Evolutionary conservation across 1,140 invertebrate genomes (phyloP).

Genomic region (Anagrus nilaparvatae): DNA sequence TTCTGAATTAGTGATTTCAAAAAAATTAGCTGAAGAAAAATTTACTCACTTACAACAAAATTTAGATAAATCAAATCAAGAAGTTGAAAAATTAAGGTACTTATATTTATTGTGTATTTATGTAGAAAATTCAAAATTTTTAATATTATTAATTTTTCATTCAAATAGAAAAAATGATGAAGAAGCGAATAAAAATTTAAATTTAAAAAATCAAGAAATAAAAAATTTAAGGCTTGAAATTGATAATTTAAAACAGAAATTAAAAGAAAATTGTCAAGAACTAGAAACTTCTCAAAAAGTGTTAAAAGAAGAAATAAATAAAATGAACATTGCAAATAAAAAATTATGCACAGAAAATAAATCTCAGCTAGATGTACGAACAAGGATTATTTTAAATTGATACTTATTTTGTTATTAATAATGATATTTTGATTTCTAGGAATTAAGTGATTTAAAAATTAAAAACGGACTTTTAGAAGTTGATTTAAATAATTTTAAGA

Average conservation of each 20-base stretch:
- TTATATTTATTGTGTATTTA: conserved; percentile 3
- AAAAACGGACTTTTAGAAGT: conserved; percentile 5
- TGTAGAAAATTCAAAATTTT: neutral
- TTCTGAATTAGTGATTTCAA: conserved; percentile 16
- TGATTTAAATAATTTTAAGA: neutral
- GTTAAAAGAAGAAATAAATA: conserved; percentile 25
- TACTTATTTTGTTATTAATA: too few relatives aligned
- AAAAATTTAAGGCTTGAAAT: conserved; percentile 18
- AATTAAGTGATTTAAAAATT: conserved; percentile 11
- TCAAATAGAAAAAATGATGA: conserved; percentile 1
- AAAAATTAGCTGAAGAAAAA: conserved; percentile 21
- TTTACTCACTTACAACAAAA: conserved; percentile 16
- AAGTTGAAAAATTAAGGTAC: conserved; percentile 25
- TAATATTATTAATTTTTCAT: neutral
- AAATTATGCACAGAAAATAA: too few relatives aligned
- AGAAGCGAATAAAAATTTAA: conserved; percentile 1
- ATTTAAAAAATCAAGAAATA: conserved; percentile 14
- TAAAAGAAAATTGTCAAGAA: conserved; percentile 19
- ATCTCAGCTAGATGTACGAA: too few relatives aligned
- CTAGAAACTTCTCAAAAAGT: too few relatives aligned
- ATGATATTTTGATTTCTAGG: neutral
- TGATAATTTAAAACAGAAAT: conserved; percentile 22
- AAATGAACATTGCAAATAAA: conserved; percentile 11
- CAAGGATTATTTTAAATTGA: too few relatives aligned
- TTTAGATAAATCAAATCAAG: conserved; percentile 20